Evolutionary conservation across 2,797 vertebrate genomes (phyloP).

Genomic region (Pseudochirops corinnae): DNA sequence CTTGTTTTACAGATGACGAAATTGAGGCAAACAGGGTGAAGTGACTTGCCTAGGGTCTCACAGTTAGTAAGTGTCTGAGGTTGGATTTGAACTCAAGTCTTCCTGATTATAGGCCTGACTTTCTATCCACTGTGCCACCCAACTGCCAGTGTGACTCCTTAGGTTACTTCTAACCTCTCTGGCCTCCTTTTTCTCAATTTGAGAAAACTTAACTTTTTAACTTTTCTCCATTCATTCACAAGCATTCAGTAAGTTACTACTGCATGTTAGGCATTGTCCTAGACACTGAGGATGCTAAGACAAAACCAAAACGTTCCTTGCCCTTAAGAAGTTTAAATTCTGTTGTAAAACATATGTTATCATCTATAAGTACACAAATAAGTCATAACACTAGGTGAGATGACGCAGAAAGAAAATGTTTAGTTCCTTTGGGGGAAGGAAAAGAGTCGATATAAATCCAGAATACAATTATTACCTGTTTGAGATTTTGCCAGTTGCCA

Average conservation of each 20-base stretch:
- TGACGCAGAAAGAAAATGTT: neutral
- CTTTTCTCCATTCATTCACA: neutral
- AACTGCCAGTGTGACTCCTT: no score
- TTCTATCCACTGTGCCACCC: no score
- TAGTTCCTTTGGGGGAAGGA: neutral
- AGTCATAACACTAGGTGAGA: neutral
- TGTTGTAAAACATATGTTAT: neutral
- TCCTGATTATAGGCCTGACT: no score
- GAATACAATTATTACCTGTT: neutral
- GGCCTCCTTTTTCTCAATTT: neutral
- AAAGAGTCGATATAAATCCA: neutral
- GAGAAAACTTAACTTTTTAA: no score
- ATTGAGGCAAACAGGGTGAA: no score
- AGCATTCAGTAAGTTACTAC: neutral
- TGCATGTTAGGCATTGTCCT: neutral
- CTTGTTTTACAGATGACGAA: no score
- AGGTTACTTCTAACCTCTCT: no score
- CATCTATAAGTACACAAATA: neutral
- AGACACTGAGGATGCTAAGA: neutral
- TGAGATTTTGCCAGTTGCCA: neutral
- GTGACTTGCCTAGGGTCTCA: no score
- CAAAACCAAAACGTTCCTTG: neutral
- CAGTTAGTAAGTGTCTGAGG: no score
- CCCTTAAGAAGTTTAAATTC: neutral
- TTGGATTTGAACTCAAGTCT: no score